Conservation (phyloP, 2,113 vertebrate species). For the Malurus alboscapulatus region DNA sequence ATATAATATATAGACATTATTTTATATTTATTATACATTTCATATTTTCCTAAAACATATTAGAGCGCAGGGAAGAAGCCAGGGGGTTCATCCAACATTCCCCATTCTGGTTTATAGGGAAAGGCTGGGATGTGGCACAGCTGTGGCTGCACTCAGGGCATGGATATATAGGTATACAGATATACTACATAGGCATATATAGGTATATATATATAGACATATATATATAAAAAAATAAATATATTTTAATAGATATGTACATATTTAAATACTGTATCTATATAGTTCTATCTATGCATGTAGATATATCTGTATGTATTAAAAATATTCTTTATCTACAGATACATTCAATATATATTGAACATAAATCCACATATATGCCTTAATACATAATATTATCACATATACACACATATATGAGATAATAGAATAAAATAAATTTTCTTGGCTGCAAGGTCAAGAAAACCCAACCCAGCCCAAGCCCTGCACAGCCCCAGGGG, state of each 20-base stretch:
- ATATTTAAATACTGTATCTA: background rate
- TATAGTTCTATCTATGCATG: too few relatives aligned
- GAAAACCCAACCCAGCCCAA: background rate
- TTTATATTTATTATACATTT: background rate
- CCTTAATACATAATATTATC: background rate
- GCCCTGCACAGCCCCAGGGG: accelerated
- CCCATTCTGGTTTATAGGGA: background rate
- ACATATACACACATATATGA: background rate
- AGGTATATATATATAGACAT: background rate
- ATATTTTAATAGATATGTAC: background rate
- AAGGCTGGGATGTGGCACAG: background rate
- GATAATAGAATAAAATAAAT: background rate
- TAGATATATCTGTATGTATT: background rate
- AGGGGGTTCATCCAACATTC: background rate
- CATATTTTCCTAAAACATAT: background rate
- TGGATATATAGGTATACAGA: background rate
- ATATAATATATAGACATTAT: too few relatives aligned
- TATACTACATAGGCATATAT: background rate
- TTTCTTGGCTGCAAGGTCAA: background rate
- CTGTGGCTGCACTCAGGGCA: background rate
- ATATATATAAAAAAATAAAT: background rate
- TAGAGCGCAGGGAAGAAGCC: background rate
- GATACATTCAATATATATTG: background rate
- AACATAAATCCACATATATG: background rate
- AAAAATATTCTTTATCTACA: background rate